Evolutionary conservation across 2,888 invertebrate species (phyloP).

Genomic region (Archips xylosteana): DNA sequence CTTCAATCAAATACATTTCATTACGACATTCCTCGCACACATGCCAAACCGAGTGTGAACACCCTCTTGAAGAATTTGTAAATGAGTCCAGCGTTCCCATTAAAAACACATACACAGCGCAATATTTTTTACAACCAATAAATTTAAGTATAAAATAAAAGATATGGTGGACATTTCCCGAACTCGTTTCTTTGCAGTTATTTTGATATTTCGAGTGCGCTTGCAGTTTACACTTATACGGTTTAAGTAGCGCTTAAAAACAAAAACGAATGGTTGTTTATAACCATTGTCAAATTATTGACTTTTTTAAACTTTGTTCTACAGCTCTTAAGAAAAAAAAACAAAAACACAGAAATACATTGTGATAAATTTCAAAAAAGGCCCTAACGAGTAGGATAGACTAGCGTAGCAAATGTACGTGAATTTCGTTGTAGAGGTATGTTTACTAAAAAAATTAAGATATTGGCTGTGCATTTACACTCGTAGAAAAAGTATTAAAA

Average conservation of each 20-base stretch:
- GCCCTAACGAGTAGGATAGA: too few species aligned
- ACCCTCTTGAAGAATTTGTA: conserved; percentile 48
- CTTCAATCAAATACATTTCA: conserved; percentile 48
- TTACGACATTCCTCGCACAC: conserved; percentile 49
- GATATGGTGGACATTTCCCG: conserved; percentile 68
- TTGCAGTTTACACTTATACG: conserved; percentile 60
- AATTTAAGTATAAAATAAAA: conserved; percentile 71
- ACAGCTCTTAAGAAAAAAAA: not conserved
- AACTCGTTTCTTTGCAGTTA: conserved; percentile 67
- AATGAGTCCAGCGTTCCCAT: conserved; percentile 68
- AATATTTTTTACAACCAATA: conserved; percentile 73
- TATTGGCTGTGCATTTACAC: too few species aligned
- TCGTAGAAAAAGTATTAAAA: too few species aligned
- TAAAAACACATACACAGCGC: conserved; percentile 69
- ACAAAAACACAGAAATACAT: too few species aligned
- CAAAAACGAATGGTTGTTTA: conserved; percentile 54
- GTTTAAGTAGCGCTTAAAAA: conserved; percentile 70
- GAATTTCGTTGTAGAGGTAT: too few species aligned
- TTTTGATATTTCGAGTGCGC: conserved; percentile 58
- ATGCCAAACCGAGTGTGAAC: conserved; percentile 44
- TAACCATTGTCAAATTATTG: conserved; percentile 23
- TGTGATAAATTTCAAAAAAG: too few species aligned
- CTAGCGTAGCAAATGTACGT: too few species aligned
- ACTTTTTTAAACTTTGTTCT: not conserved
- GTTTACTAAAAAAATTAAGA: too few species aligned